Evolutionary conservation across 1,140 invertebrate genomes (phyloP).

Genomic region (Leptestheria dahalacensis): DNA sequence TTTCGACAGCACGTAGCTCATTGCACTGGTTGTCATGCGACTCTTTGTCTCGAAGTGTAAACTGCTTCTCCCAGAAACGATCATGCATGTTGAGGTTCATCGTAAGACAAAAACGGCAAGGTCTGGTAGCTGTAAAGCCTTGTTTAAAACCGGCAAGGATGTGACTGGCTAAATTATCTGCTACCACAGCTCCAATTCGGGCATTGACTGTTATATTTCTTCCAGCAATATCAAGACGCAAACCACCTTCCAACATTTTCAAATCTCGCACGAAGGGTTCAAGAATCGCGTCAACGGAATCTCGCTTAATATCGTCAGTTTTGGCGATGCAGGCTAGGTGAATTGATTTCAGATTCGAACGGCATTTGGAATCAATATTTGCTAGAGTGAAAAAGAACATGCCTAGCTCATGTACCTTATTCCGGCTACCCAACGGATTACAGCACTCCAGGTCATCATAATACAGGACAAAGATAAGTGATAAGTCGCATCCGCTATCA

Average conservation of each 20-base stretch:
- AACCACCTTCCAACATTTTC: not conserved
- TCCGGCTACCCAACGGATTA: too few relatives aligned
- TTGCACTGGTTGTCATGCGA: not conserved
- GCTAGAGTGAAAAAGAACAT: too few relatives aligned
- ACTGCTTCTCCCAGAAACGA: not conserved
- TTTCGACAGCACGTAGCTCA: not conserved
- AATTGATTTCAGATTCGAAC: not conserved
- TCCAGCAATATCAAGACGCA: not conserved
- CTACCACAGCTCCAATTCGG: not conserved
- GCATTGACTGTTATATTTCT: not conserved
- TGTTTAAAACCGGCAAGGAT: not conserved
- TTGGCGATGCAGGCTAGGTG: not conserved
- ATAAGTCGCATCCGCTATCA: too few relatives aligned
- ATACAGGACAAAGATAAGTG: too few relatives aligned
- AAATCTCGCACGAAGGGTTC: not conserved
- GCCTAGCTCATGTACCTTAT: too few relatives aligned
- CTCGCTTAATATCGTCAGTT: not conserved
- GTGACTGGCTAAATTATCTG: not conserved
- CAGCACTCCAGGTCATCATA: too few relatives aligned
- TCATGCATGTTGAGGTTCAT: not conserved
- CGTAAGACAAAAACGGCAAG: not conserved
- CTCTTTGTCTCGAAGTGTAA: not conserved
- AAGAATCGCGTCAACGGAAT: not conserved
- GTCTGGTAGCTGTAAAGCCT: not conserved
- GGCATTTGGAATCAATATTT: not conserved